Conservation (phyloP, 2,888 invertebrate species). For the Monopis laevigella region DNA sequence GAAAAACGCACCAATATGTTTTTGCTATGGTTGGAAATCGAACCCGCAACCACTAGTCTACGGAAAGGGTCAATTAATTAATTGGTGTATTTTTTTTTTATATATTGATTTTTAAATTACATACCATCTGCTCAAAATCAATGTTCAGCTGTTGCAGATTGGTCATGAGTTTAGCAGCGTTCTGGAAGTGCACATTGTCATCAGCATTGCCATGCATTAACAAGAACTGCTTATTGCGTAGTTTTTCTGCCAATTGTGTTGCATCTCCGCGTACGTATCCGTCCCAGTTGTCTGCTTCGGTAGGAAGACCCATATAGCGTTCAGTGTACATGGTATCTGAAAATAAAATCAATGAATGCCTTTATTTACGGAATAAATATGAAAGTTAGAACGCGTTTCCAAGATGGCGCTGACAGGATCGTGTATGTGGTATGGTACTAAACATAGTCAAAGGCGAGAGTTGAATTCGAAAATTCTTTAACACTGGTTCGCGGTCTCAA, state of each 20-base stretch:
- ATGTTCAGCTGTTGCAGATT: conserved; percentile 79
- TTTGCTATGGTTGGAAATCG: no score
- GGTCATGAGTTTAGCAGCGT: conserved; percentile 80
- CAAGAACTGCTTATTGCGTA: conserved; percentile 77
- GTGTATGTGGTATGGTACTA: no score
- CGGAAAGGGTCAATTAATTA: background rate
- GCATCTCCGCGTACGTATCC: conserved; percentile 83
- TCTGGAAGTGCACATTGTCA: conserved; percentile 91
- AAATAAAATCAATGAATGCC: no score
- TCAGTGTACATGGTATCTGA: conserved; percentile 95
- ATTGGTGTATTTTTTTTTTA: background rate
- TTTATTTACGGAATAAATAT: no score
- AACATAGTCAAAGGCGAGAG: no score
- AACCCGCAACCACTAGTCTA: no score
- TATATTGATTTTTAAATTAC: conserved; percentile 16
- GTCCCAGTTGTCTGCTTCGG: conserved; percentile 72
- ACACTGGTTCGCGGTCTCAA: no score
- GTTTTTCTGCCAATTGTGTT: conserved; percentile 70
- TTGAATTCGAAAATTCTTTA: no score
- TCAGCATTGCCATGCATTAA: conserved; percentile 92
- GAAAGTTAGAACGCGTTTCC: no score
- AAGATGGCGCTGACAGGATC: no score
- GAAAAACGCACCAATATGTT: no score
- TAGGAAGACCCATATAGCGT: conserved; percentile 89
- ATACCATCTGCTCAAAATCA: conserved; percentile 84